A percentile compares a stretch with the other conserved stretches of the same genome.
Evolutionary conservation across 2,888 invertebrate genomes (phyloP).

Genomic region (Callimorpha dominula): DNA sequence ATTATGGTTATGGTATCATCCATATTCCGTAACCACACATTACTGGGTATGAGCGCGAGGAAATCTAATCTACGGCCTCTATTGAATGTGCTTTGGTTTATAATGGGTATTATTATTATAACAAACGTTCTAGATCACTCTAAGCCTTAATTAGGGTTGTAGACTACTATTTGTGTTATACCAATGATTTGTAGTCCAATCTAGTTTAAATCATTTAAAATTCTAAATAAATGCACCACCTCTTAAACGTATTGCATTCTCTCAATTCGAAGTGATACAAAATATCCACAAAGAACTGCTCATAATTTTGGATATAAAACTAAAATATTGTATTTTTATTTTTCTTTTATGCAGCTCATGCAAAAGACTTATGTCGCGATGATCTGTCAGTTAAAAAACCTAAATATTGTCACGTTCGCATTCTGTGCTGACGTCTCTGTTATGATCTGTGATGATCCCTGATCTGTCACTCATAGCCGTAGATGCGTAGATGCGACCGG

Average conservation of each 20-base stretch:
- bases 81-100: slow-evolving; percentile 1
- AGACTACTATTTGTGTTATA: neutral
- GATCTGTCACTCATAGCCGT: too few relatives aligned
- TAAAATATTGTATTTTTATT: neutral
- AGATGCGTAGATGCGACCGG: too few relatives aligned
- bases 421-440: too few relatives aligned
- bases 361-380: neutral
- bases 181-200: neutral
- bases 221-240: too few relatives aligned
- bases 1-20: slow-evolving; percentile 12
- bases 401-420: too few relatives aligned
- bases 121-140: neutral
- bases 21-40: slow-evolving; percentile 8
- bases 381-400: neutral
- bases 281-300: neutral
- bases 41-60: slow-evolving; percentile 3
- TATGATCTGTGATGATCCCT: too few relatives aligned
- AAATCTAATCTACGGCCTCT: slow-evolving; percentile 7
- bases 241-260: too few relatives aligned
- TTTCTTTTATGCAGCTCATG: neutral
- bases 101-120: slow-evolving; percentile 1
- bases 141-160: neutral
- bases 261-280: too few relatives aligned
- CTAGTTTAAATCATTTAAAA: too few relatives aligned
- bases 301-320: neutral